Evolutionary conservation across 2,888 invertebrate genomes (phyloP).

Genomic region (Cosmia pyralina): DNA sequence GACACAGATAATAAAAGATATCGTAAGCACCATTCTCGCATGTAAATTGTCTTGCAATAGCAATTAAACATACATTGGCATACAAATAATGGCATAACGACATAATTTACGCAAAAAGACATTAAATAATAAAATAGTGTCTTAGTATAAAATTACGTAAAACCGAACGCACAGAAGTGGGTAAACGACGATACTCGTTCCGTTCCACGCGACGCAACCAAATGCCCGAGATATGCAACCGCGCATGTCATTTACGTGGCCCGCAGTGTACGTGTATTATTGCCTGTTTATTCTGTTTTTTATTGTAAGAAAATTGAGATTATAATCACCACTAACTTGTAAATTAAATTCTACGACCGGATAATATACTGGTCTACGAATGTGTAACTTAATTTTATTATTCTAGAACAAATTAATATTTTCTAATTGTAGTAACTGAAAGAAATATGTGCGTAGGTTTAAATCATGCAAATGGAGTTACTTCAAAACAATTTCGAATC

Average conservation of each 20-base stretch:
- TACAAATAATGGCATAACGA: constrained; percentile 44
- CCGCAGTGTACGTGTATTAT: constrained; percentile 38
- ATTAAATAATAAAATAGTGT: constrained; percentile 57
- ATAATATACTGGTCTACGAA: constrained; percentile 15
- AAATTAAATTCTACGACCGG: constrained; percentile 35
- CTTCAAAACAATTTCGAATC: not conserved
- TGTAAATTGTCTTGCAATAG: constrained; percentile 38
- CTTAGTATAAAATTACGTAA: constrained; percentile 67
- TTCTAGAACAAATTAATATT: constrained; percentile 1
- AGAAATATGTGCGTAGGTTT: not conserved
- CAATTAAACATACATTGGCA: constrained; percentile 44
- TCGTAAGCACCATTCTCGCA: constrained; percentile 32
- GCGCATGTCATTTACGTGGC: constrained; percentile 65
- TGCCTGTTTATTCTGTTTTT: constrained; percentile 41
- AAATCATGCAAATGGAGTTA: not conserved
- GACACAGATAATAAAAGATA: constrained; percentile 49
- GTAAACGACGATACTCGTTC: constrained; percentile 63
- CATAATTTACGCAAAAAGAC: constrained; percentile 44
- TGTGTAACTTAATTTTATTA: not conserved
- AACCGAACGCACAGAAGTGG: constrained; percentile 62
- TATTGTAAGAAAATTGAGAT: constrained; percentile 31
- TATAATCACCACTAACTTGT: constrained; percentile 40
- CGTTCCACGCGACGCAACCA: constrained; percentile 69
- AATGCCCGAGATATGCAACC: constrained; percentile 69
- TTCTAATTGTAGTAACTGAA: constrained; percentile 4